phyloP scores from a whole-genome alignment of 1,140 invertebrate genomes.

The Drosophila erecta region DNA sequence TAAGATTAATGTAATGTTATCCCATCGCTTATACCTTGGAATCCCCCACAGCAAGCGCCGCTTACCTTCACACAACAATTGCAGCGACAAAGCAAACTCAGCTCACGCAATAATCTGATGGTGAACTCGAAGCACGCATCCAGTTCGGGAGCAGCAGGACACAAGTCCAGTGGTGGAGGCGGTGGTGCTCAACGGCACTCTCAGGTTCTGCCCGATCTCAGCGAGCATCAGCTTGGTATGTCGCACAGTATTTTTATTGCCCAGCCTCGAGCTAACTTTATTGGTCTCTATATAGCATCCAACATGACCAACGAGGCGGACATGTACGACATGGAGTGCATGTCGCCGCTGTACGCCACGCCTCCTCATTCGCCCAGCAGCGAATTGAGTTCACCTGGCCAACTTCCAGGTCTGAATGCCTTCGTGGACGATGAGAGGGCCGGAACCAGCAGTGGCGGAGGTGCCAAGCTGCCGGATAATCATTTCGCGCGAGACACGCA shows the following conservation, averaged over 20 bases:
- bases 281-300: slow-evolving; percentile 38
- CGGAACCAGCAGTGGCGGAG: slow-evolving; percentile 48
- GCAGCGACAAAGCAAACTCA: slow-evolving; percentile 86
- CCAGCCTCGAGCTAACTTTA: not conserved
- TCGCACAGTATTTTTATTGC: no score
- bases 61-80: slow-evolving; percentile 92
- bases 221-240: slow-evolving; percentile 81
- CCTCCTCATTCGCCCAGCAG: slow-evolving; percentile 93
- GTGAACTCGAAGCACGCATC: slow-evolving; percentile 85
- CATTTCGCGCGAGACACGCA: slow-evolving; percentile 94
- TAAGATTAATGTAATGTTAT: not conserved
- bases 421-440: slow-evolving; percentile 85
- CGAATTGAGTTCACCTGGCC: slow-evolving; percentile 86
- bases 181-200: slow-evolving; percentile 86
- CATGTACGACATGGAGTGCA: slow-evolving; percentile 84
- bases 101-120: slow-evolving; percentile 82
- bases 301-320: slow-evolving; percentile 83
- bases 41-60: slow-evolving; percentile 80
- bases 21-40: not conserved
- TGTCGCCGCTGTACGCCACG: slow-evolving; percentile 91
- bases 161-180: slow-evolving; percentile 46
- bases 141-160: slow-evolving; percentile 52
- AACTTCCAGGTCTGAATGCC: slow-evolving; percentile 85
- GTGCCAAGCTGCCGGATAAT: slow-evolving; percentile 86
- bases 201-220: slow-evolving; percentile 82